phyloP scores from a whole-genome alignment of 1,140 invertebrate genomes.

The Plutomurus gul region DNA sequence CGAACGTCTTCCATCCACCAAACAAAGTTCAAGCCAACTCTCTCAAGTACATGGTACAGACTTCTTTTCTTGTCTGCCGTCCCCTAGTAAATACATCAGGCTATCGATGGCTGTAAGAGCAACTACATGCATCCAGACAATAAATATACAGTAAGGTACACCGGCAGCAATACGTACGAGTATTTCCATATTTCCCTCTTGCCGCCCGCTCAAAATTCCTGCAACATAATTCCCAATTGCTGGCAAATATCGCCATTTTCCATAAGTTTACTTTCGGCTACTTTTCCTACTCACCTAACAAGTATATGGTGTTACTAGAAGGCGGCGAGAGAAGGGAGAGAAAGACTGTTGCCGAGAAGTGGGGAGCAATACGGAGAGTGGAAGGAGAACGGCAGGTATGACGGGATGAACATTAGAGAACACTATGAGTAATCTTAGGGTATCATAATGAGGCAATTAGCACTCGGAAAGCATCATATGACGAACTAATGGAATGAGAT shows the following conservation, averaged over 20 bases:
- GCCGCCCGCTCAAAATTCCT: background rate
- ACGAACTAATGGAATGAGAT: conserved; percentile 47
- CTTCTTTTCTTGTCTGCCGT: too few relatives aligned
- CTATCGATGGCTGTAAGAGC: too few relatives aligned
- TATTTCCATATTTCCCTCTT: too few relatives aligned
- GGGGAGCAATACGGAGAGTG: background rate
- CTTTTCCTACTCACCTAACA: background rate
- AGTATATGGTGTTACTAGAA: too few relatives aligned
- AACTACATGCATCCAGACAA: too few relatives aligned
- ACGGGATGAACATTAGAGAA: conserved; percentile 7
- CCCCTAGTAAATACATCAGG: too few relatives aligned
- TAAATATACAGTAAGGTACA: too few relatives aligned
- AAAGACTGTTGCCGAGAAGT: conserved; percentile 5
- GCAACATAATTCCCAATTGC: background rate
- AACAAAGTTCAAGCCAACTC: conserved; percentile 12
- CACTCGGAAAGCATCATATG: conserved; percentile 46
- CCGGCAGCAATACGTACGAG: too few relatives aligned
- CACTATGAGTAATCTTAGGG: conserved; percentile 27
- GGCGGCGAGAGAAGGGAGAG: background rate
- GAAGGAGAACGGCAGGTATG: background rate
- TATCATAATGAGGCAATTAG: conserved; percentile 53
- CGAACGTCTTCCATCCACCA: background rate
- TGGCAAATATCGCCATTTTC: background rate
- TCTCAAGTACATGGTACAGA: background rate
- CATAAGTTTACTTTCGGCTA: background rate